Base-by-base conservation (phyloP, 2,113 vertebrate species). In the Pardalotus punctatus region DNA sequence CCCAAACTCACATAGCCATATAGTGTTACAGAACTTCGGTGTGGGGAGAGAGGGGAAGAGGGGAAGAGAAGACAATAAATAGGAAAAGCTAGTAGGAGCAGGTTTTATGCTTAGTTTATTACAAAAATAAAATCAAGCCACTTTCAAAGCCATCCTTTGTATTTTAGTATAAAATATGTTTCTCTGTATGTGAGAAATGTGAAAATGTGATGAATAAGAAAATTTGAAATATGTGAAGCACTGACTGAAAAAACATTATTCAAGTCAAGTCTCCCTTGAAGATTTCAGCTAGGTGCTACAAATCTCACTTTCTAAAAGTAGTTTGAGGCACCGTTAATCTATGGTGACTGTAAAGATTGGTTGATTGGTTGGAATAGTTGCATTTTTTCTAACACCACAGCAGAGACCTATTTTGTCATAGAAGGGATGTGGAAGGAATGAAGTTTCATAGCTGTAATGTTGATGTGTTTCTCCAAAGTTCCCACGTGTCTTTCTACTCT, bases 331-430 rank as follows among this genome's bases (percentile, higher is more conserved):
- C 42, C 64, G 10, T 24, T 66, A 70, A 77, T 38, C 15, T 61
- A 35, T 45, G 33, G n/a, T 69, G 69, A 58, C 9, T 16, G 31
- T 62, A 69, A 81, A 69, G 4, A 51, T 48, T 69, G 3, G 14
- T 64, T 0, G 0, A 36, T 42, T 27, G 9, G 9, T 70, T 11
- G 7, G 5, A 81, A 61, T 28, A 77, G 6, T 31, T 71, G 6
- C 10, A 50, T 58, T 60, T 79, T 82, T 81, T 36, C 9, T 56
- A 83, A 77, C 10, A 57, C 6, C 18, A 22, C 9, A 73, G 18
- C 22, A 57, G 33, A 66, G 19, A 66, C 10, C 9, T 66, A 27
- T 45, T 80, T 77, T 87, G 5, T 72, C 28, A 18, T 29, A 62
- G 25, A 22, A 65, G 10, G 6, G 20, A 24, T 47, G 12, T 25